These are phyloP conservation scores for Grammomys dolichurus DNA, from an alignment of 2,113 vertebrate genomes.

Conservation along the genomic window DNA sequence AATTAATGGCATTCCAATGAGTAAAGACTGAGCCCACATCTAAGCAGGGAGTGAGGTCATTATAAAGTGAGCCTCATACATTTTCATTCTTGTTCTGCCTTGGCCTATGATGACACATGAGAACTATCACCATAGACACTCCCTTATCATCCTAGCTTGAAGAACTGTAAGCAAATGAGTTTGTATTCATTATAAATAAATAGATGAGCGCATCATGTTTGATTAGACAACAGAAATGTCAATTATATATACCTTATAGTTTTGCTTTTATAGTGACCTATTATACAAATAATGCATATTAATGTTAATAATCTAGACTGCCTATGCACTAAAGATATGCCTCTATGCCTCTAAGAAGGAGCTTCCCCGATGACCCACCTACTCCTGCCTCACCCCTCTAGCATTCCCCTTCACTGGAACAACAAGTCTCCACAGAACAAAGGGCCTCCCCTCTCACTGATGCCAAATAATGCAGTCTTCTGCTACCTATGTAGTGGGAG, in stretches of 20 bases:
- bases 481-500: too few species aligned
- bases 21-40: not conserved
- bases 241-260: not conserved
- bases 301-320: not conserved
- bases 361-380: too few species aligned
- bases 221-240: not conserved
- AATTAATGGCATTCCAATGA: not conserved
- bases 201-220: not conserved
- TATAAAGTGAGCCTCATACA: not conserved
- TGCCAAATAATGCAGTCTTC: too few species aligned
- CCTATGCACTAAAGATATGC: not conserved
- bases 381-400: too few species aligned
- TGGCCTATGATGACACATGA: not conserved
- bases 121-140: not conserved
- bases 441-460: too few species aligned
- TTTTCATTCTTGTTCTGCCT: not conserved
- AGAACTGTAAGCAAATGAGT: not conserved
- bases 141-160: not conserved
- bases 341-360: too few species aligned
- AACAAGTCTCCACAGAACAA: too few species aligned
- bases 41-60: accelerated
- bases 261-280: not conserved
- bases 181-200: not conserved
- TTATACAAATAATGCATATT: not conserved
- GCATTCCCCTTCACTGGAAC: too few species aligned